Base-by-base conservation (phyloP, 2,888 invertebrate species). In the Dusona sp. region DNA sequence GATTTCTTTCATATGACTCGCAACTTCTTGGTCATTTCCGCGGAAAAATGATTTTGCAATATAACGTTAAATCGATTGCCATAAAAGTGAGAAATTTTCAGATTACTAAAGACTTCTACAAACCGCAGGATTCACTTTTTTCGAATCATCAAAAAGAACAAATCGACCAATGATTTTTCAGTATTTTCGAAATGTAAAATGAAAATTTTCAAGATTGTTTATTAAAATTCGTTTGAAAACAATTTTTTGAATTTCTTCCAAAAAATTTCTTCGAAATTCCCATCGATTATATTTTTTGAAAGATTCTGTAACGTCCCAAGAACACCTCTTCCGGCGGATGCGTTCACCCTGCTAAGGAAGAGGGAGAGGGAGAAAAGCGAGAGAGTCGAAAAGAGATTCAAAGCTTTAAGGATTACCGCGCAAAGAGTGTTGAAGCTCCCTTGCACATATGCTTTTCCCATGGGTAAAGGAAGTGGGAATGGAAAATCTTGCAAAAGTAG, bases 401-500 rank as follows among this genome's bases (percentile, higher is more conserved):
- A 65, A 65, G 65, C 48, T 36, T n/a, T 7, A 38, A 38, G 67
- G 68, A 68, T 79, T 45, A 79, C 57, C 51, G 77, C 51, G 65
- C 33, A 8, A 67, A 48, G 38, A 67, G 67, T 38, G 78, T 45
- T 11, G 48, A 33, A 77, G 64, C 75, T 77, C 64, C 33, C n/a
- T 67, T 22, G 36, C 57, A n/a, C 54, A 33, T 48, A 61, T 64
- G 16, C 13, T 51, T 54, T 42, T 36, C 42, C 79, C 54, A 22
- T 19, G 68, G 22, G 67, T 11, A 16, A 68, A 42, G 54, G 13
- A 42, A 68, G 19, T 67, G 51, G 16, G 65, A 78, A 78, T 48
- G 38, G 51, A 79, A 79, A 68, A 79, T 68, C 54, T 79, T 68
- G 54, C 38, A 67, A 78, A 6, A 42, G 79, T 36, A 67, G 38